Base-by-base conservation (phyloP, 2,113 vertebrate genomes). In the Mesocricetus auratus region DNA sequence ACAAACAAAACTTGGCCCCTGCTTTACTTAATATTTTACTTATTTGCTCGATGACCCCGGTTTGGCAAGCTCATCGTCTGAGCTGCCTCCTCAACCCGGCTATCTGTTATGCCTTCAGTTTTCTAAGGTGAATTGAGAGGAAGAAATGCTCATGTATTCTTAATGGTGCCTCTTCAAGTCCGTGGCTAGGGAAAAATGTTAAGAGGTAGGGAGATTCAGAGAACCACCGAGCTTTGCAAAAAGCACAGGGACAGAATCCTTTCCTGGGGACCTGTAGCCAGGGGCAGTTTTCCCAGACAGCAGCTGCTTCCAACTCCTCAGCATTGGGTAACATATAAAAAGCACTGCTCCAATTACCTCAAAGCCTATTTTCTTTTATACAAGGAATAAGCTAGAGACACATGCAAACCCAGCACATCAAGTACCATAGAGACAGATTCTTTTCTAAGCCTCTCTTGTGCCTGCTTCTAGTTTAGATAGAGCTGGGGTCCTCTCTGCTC, bases 311-410 rank as follows among this genome's bases (percentile, higher is more conserved):
- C 53, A 69, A 58, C 79, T 75, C 56, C 2, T 10, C 62, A 68
- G 91, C 31, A 64, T 36, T 29, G 60, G 53, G 22, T 12, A 12
- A 83, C 96, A 90, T 95, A 92, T 93, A 93, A 91, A 94, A 96
- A 97, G 87, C 92, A 62, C 75, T 74, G 92, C 26, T 68, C 96
- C 71, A 17, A n/a, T 96, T 60, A 93, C 95, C 96, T 94, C 90
- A 75, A 94, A 91, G 94, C 71, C 94, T 64, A 45, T 88, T 97
- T 96, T 90, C 90, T 93, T n/a, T 19, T 2, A 19, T 36, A 66
- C 92, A 88, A 53, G 5, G 81, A 94, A 74, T 79, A 91, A 93
- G 75, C 78, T 33, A 92, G 79, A 86, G 60, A 83, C 92, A 81
- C 64, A 86, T 47, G 69, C 56, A 96, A 85, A 96, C 50, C 60